Base-by-base conservation (phyloP, 2,888 invertebrate species). In the Choristoneura rosaceana region DNA sequence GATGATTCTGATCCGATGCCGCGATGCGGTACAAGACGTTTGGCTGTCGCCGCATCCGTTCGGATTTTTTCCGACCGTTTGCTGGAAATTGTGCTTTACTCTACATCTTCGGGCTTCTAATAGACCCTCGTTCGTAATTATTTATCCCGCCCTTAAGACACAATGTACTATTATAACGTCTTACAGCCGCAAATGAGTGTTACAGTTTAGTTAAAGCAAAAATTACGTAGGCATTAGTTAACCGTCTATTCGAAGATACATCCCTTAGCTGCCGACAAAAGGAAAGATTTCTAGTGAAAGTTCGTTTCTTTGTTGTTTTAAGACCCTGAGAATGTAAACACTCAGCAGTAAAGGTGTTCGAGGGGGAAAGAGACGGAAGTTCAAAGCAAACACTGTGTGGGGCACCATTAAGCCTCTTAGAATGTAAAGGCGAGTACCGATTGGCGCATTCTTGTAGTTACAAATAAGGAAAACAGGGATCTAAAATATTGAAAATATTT, bases 321-420 rank as follows among this genome's bases (percentile, higher is more conserved):
- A 61, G 15, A 43, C 61, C 61, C 7, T 17, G 14, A 61, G 43
- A 61, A 43, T 12, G 61, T 61, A 61, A 61, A 61, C 61, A 61
- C 43, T 55, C 12, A 8, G 7, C 17, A 55, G 55, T 25, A 25
- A 55, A 55, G 55, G 55, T 55, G 55, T 25, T 55, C 55, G 12
- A 25, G 50, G 2, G 50, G 15, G 5, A 15, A 52, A 52, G 55
- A 55, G 55, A 25, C 25, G 25, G 55, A 12, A 25, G 55, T 25
- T 52, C 55, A 25, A 12, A 10, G 25, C 55, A 55, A 55, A 55
- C 25, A 25, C 12, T 55, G 55, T 25, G 25, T 25, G 25, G 17
- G 25, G 15, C 17, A 25, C 55, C 55, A 55, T 55, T 55, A 55
- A 55, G 12, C 25, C 12, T 25, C 12, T 55, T 12, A 12, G 25